phyloP scores from a whole-genome alignment of 2,113 vertebrate species.

The Cryptoleucopteryx plumbea region DNA sequence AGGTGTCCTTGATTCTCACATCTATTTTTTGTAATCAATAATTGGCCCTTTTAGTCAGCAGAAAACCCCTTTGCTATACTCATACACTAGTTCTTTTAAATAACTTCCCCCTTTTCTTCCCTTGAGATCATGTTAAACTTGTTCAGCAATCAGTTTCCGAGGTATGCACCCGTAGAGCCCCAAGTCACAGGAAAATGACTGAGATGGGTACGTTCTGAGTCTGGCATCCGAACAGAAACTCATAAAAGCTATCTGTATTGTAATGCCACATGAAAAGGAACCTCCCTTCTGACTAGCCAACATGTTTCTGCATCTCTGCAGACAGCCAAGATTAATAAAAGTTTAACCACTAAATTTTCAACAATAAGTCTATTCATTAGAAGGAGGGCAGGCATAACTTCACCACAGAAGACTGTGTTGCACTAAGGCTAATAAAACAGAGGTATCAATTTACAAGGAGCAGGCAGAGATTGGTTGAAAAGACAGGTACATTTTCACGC shows the following conservation, averaged over 20 bases:
- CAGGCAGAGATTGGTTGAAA: slow-evolving; percentile 24
- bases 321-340: slow-evolving; percentile 50
- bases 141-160: not conserved
- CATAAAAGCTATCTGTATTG: not conserved
- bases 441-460: not conserved
- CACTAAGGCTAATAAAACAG: slow-evolving; percentile 14
- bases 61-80: not conserved
- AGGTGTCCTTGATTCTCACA: not conserved
- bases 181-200: not conserved
- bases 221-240: not conserved
- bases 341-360: slow-evolving; percentile 24
- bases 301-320: slow-evolving; percentile 22
- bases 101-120: not conserved
- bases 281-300: not conserved
- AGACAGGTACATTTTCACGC: not conserved
- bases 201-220: not conserved
- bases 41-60: not conserved
- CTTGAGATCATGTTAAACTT: not conserved
- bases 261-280: slow-evolving; percentile 38
- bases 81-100: not conserved
- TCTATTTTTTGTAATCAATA: not conserved
- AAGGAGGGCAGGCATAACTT: not conserved
- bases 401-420: not conserved
- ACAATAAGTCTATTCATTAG: slow-evolving; percentile 57
- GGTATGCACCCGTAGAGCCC: not conserved